Percentiles rank a stretch among this genome's conserved stretches.
phyloP scores from a whole-genome alignment of 1,140 invertebrate species.

The Sycophaga agraensis region DNA sequence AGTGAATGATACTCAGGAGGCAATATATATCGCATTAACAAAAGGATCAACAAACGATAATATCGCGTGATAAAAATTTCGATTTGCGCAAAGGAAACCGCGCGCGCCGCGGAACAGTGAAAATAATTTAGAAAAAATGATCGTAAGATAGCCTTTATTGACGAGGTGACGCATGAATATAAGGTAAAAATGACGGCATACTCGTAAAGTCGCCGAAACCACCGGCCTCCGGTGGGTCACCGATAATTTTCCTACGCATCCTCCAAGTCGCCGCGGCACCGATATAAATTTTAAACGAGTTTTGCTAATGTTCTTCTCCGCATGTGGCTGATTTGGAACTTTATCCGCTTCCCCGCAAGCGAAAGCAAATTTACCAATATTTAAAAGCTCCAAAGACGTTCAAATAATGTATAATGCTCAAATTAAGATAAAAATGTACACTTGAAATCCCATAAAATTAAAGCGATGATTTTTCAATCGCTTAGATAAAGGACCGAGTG shows the following conservation, averaged over 20 bases:
- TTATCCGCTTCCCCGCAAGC: too few relatives aligned
- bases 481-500: too few relatives aligned
- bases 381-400: too few relatives aligned
- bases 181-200: constrained; percentile 7
- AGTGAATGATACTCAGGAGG: constrained; percentile 13
- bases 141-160: not conserved
- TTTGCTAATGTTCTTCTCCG: too few relatives aligned
- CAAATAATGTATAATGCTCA: too few relatives aligned
- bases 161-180: not conserved
- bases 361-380: too few relatives aligned
- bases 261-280: too few relatives aligned
- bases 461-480: too few relatives aligned
- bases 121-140: constrained; percentile 18
- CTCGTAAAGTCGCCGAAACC: not conserved
- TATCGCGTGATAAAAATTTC: not conserved
- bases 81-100: not conserved
- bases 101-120: constrained; percentile 1
- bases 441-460: too few relatives aligned
- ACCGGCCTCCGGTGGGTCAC: not conserved
- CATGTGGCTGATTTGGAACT: too few relatives aligned
- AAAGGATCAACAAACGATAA: not conserved
- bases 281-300: not conserved
- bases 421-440: too few relatives aligned
- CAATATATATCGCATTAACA: constrained; percentile 17
- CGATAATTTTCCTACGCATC: not conserved